Percentiles rank a stretch among this genome's conserved stretches.
phyloP scores from a whole-genome alignment of 2,113 vertebrate genomes.

The Empidonax traillii region DNA sequence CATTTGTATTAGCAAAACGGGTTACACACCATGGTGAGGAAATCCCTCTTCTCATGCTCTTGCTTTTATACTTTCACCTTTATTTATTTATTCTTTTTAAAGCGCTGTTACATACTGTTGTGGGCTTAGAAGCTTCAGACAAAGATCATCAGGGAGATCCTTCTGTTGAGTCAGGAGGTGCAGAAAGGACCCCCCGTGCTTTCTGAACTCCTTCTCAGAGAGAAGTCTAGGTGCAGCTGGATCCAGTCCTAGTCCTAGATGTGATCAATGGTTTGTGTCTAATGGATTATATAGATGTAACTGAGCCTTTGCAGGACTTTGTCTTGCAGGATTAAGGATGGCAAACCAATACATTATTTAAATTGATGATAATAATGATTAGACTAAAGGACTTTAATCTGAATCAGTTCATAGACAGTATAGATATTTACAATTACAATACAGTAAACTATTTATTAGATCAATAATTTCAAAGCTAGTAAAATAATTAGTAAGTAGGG shows the following conservation, averaged over 20 bases:
- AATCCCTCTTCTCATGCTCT: slow-evolving; percentile 3
- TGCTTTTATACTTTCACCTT: slow-evolving; percentile 6
- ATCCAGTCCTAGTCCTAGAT: not conserved
- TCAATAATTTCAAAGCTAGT: not conserved
- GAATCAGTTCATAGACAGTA: not conserved
- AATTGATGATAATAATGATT: not conserved
- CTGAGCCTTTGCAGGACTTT: not conserved
- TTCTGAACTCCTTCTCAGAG: not conserved
- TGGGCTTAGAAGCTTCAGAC: not conserved
- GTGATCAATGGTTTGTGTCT: not conserved
- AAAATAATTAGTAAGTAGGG: not conserved
- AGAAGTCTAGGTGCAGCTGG: not conserved
- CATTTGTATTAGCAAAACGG: slow-evolving; percentile 49
- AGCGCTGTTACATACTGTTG: not conserved
- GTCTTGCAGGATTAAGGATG: not conserved
- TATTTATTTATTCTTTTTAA: not conserved
- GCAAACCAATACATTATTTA: not conserved
- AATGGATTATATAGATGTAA: not conserved
- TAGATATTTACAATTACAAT: not conserved
- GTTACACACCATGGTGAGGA: not conserved
- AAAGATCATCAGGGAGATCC: not conserved
- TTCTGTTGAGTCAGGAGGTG: not conserved
- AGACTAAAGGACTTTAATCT: not conserved
- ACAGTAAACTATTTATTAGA: not conserved
- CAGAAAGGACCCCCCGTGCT: not conserved